phyloP scores from a whole-genome alignment of 2,888 invertebrate genomes.

The Drosophila greeni region DNA sequence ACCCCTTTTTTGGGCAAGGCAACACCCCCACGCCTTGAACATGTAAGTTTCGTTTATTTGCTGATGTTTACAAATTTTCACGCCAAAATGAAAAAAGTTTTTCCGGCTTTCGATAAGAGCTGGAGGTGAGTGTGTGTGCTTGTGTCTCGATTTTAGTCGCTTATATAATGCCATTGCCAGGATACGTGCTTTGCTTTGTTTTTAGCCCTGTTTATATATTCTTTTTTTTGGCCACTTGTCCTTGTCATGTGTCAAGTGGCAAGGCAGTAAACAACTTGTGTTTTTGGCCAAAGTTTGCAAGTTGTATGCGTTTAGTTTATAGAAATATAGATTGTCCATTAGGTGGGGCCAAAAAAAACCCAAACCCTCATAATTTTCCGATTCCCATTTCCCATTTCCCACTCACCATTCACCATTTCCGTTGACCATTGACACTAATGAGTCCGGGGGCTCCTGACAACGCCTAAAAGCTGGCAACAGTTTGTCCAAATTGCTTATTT shows the following conservation, averaged over 20 bases:
- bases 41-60: slow-evolving; percentile 58
- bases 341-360: neutral
- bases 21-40: slow-evolving; percentile 1
- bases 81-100: slow-evolving; percentile 68
- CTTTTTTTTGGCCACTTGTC: slow-evolving; percentile 25
- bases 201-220: slow-evolving; percentile 5
- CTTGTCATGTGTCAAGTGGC: slow-evolving; percentile 67
- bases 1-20: slow-evolving; percentile 54
- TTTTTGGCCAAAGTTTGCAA: neutral
- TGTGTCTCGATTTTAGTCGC: slow-evolving; percentile 6
- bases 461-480: slow-evolving; percentile 55
- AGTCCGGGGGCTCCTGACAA: slow-evolving; percentile 18
- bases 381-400: slow-evolving; percentile 10
- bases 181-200: slow-evolving; percentile 36
- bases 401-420: slow-evolving; percentile 16
- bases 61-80: slow-evolving; percentile 72
- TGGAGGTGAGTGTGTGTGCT: slow-evolving; percentile 8
- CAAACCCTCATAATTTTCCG: slow-evolving; percentile 20
- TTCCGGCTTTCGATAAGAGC: slow-evolving; percentile 23
- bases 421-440: slow-evolving; percentile 28
- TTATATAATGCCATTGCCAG: slow-evolving; percentile 25
- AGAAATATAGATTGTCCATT: slow-evolving; percentile 31
- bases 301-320: slow-evolving; percentile 4
- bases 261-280: slow-evolving; percentile 55
- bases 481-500: slow-evolving; percentile 62